Base-by-base conservation (phyloP, 2,113 vertebrate species). In the Ranitomeya imitator region DNA sequence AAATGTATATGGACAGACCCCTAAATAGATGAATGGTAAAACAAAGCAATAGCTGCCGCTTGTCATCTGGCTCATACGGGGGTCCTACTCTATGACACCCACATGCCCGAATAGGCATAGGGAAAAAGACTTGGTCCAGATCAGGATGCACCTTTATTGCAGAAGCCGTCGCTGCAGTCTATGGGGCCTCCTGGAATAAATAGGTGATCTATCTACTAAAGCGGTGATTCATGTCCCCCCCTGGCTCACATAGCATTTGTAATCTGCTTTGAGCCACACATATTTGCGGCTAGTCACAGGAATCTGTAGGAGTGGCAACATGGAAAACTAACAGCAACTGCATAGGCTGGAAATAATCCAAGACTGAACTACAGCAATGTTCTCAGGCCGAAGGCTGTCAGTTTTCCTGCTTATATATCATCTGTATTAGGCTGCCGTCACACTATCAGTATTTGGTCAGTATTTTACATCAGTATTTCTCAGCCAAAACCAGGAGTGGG, bases 321-420 rank as follows among this genome's bases (percentile, higher is more conserved):
- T 57, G 76, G n/a, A 45, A 67, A 55, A 67, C 74, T 7, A 65
- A 63, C 19, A 86, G 61, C 85, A 86, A 86, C 85, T 86, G 85
- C 73, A 78, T 31, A 63, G 63, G 55, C 85, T 86, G 85, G 85
- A 77, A 6, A 12, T 54, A n/a, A 57, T 4, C 45, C 85, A 86
- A 86, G 19, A n/a, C n/a, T 55, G 2, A 11, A 63, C 59, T 67
- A n/a, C 9, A 55, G 85, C 76, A 77, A 54, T 15, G 11, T 37
- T 23, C 55, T 61, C 79, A 16, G 85, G 21, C 31, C 8, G 13
- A 12, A 23, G 37, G 21, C n/a, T 52, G 45, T 57, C 80, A 21
- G 19, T 23, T n/a, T 12, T 14, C 31, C 7, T n/a, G 31, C 57
- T 51, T n/a, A 18, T 60, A 65, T 45, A 8, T 13, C 7, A 5